phyloP scores from a whole-genome alignment of 2,113 vertebrate genomes.

The Halcyon senegalensis region DNA sequence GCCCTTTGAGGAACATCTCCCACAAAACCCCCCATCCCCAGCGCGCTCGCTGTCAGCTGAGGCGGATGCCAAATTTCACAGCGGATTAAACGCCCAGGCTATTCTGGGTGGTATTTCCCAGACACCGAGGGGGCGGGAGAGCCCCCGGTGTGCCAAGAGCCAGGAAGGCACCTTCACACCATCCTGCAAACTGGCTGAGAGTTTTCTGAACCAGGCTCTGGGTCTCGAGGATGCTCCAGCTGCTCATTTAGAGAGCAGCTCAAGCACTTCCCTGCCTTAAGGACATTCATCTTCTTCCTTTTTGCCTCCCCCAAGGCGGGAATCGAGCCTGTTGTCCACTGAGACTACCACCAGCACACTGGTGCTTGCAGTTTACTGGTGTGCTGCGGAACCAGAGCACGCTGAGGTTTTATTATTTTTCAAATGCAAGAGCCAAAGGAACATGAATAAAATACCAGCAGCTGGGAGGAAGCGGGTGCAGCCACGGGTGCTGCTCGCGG shows the following conservation, averaged over 20 bases:
- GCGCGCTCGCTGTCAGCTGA: accelerated
- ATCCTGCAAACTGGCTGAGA: not conserved
- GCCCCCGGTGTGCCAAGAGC: accelerated
- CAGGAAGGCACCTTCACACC: not conserved
- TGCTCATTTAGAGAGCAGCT: not conserved
- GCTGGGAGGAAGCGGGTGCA: slow-evolving; percentile 2
- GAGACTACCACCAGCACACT: not conserved
- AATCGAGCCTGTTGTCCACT: accelerated
- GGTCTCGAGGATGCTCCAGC: not conserved
- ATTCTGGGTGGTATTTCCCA: not conserved
- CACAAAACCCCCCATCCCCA: not conserved
- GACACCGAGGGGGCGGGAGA: not conserved
- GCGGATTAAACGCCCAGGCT: not conserved
- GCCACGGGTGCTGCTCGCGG: not conserved
- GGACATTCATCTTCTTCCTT: not conserved
- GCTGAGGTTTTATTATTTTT: not conserved
- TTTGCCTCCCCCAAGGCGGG: not conserved
- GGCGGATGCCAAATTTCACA: not conserved
- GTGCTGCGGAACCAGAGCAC: not conserved
- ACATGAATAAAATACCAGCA: slow-evolving; percentile 5
- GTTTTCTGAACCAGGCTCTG: not conserved
- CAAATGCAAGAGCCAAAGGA: not conserved
- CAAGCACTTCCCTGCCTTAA: not conserved
- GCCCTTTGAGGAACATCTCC: not conserved
- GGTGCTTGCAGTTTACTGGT: not conserved